These are phyloP conservation scores for Pseudonaja textilis DNA, from an alignment of 2,113 vertebrate genomes.

Conservation along the genomic window DNA sequence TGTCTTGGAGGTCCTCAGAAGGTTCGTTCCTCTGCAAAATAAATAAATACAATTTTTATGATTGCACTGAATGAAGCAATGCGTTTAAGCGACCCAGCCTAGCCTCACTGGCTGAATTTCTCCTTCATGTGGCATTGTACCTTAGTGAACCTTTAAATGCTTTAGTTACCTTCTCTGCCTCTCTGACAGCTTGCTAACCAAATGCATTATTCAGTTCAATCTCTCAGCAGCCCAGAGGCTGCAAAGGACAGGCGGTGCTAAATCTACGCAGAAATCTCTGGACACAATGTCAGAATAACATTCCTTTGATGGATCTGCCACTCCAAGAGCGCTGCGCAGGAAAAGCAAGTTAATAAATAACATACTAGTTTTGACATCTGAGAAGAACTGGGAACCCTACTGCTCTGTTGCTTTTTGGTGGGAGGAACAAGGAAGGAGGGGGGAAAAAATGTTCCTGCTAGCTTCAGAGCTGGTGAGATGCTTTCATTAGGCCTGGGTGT, in stretches of 20 bases:
- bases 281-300: constrained; percentile 34
- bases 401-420: not conserved
- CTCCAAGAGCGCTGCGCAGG: constrained; percentile 14
- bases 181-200: constrained; percentile 1
- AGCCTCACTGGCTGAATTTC: not conserved
- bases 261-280: not conserved
- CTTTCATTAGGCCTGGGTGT: not conserved
- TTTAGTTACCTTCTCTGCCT: constrained; percentile 30
- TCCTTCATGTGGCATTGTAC: not conserved
- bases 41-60: not conserved
- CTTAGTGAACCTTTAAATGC: constrained; percentile 31
- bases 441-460: fast-evolving
- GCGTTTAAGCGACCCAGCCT: not conserved
- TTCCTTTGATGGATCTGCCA: constrained; percentile 44
- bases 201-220: constrained; percentile 1
- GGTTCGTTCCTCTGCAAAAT: not conserved
- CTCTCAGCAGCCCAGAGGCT: constrained; percentile 1
- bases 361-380: constrained; percentile 17
- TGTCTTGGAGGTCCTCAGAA: not conserved
- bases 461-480: constrained; percentile 19
- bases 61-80: not conserved
- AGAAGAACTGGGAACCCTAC: constrained; percentile 26
- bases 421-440: not conserved
- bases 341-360: constrained; percentile 24
- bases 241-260: constrained; percentile 1